Evolutionary conservation across 2,113 vertebrate species (phyloP), one percentile per base, ranked within the genome.

Genomic region (Ramphastos sulfuratus): DNA sequence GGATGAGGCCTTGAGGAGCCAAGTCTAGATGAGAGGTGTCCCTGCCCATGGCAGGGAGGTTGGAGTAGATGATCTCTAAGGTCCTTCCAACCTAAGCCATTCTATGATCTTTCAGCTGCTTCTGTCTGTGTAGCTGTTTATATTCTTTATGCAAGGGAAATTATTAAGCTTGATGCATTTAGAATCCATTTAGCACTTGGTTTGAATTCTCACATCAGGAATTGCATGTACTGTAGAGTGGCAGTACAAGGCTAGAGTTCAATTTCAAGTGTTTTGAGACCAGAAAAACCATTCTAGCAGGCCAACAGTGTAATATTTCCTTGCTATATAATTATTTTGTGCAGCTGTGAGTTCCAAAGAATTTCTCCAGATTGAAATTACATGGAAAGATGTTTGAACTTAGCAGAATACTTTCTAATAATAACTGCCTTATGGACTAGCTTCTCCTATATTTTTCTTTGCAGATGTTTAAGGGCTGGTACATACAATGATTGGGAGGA

Each of bases 181-280:
- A 6, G 33, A 44, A 44, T 37, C 35, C 5, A 3, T 35, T 59
- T 82, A 70, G 42, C 42, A 33, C 28, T 87, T 30, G 59, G 5
- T 87, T 71, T 82, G n/a, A 77, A 46, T 59, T 71, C 44, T 76
- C 3, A 1, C 46, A 31, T 39, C 20, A 54, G 52, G 66, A 60
- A 39, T 82, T 66, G 39, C 11, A 23, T 15, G 28, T 31, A 4
- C 19, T 52, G 33, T 35, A 35, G 46, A 64, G 50, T 10, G 30
- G 39, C 39, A 61, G 0, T 42, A 30, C 70, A 87, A n/a, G 25
- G 60, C 70, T 89, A 82, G 85, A 86, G 65, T 94, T 95, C 46
- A 81, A 35, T 66, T 79, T 70, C 59, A 69, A 65, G 82, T 90
- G 82, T 89, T 90, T 94, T 78, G 61, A 96, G 69, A 95, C 75